Evolutionary conservation across 2,797 vertebrate genomes (phyloP).

Genomic region (Platalea minor): DNA sequence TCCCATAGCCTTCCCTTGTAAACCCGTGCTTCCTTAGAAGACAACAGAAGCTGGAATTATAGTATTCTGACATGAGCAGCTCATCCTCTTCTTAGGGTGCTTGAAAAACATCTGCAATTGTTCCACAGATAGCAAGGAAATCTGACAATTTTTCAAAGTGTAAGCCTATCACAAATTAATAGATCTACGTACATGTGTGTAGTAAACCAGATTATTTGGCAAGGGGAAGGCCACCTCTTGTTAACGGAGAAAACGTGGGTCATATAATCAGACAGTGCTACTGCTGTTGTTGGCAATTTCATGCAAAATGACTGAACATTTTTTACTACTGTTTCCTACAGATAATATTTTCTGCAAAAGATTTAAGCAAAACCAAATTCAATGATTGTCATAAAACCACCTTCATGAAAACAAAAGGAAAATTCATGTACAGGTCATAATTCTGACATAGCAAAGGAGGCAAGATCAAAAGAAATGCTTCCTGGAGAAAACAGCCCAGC

Average conservation of each 20-base stretch:
- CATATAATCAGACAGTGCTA: neutral
- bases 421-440: neutral
- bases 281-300: neutral
- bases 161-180: neutral
- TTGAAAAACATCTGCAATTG: neutral
- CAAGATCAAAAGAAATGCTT: neutral
- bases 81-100: neutral
- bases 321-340: neutral
- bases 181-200: accelerated
- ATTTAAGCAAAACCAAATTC: neutral
- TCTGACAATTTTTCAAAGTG: neutral
- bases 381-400: neutral
- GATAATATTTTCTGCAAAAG: neutral
- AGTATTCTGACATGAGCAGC: neutral
- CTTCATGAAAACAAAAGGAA: neutral
- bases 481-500: neutral
- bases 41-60: neutral
- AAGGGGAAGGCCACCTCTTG: neutral
- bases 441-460: neutral
- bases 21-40: neutral
- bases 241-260: neutral
- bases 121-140: neutral
- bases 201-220: neutral
- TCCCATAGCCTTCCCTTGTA: neutral
- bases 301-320: neutral